Percentiles rank a stretch among this genome's conserved stretches.
These are phyloP conservation scores for Tetrao urogallus DNA, from an alignment of 2,113 vertebrate genomes.

Conservation along the genomic window DNA sequence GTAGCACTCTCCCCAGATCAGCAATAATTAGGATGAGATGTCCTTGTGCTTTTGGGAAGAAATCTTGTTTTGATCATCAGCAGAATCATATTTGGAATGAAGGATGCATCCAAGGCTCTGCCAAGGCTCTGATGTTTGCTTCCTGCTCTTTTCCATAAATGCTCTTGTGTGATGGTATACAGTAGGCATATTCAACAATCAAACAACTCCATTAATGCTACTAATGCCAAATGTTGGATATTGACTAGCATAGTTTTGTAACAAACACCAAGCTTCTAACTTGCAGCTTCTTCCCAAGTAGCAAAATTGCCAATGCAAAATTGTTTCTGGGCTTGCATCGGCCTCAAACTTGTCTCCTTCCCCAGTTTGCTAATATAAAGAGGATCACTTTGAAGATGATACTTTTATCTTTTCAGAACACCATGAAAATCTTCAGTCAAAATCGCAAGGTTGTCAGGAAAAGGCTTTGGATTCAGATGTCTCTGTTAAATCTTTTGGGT, in stretches of 20 bases:
- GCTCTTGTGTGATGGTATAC: neutral
- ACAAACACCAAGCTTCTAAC: neutral
- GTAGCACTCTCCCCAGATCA: neutral
- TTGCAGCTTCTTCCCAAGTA: neutral
- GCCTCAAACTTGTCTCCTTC: neutral
- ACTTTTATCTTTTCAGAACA: neutral
- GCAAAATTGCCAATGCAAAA: neutral
- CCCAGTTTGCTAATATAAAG: neutral
- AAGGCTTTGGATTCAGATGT: neutral
- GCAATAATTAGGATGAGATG: neutral
- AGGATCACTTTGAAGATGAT: neutral
- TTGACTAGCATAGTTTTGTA: neutral
- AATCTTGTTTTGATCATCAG: neutral
- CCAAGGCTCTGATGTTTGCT: neutral
- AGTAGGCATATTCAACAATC: neutral
- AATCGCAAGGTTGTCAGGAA: neutral
- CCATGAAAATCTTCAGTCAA: neutral
- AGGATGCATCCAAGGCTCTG: neutral
- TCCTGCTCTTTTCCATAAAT: neutral
- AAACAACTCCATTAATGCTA: neutral
- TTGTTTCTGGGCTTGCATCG: neutral
- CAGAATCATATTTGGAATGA: neutral
- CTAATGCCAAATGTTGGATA: neutral
- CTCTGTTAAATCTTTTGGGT: neutral
- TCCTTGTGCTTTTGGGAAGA: neutral